Evolutionary conservation across 2,888 invertebrate species (phyloP), one percentile per base, ranked within the genome.

Genomic region (Eudemis profundana): DNA sequence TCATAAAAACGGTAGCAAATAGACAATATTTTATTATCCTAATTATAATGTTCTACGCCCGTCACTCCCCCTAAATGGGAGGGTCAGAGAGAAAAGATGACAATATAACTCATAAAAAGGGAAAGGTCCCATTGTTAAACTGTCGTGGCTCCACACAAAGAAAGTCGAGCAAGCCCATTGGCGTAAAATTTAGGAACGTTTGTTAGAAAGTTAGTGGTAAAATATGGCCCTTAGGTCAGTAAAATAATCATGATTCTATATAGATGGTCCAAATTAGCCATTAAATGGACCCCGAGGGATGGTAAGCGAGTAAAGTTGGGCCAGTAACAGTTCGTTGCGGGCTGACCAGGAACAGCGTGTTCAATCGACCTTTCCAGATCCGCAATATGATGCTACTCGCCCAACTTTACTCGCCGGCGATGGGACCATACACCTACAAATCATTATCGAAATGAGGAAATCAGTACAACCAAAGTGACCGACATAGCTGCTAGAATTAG

Each of bases 81-180:
- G 42, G 56, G 63, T 57, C 56, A 56, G 49, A 33, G 8, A 33
- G 33, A 23, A 44, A 51, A 21, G 44, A 49, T 40, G 33, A 36
- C 46, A 50, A 44, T 44, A 40, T 40, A 62, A 27, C 14, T 47
- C 56, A 42, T 57, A 10, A 50, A 63, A 63, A 42, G 42, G 57
- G 27, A 51, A 50, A 36, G 42, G 64, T 59, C 42, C 17, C 36
- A 50, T 57, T 57, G 57, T 64, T 50, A 33, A 36, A 44, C 3
- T 40, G 54, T 42, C 54, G 54, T 15, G 15, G 42, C 29, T 40
- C 27, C 29, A 23, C 12, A 56, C 29, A 56, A 29, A 29, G 42
- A 56, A 27, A 44, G 29, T 19, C 17, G 56, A 29, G 21, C n/a
- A 5, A 17, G 17, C 27, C 42, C 4, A 15, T 40, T 40, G 38